Conservation (phyloP, 2,113 vertebrate species). For the Nibea albiflora region DNA sequence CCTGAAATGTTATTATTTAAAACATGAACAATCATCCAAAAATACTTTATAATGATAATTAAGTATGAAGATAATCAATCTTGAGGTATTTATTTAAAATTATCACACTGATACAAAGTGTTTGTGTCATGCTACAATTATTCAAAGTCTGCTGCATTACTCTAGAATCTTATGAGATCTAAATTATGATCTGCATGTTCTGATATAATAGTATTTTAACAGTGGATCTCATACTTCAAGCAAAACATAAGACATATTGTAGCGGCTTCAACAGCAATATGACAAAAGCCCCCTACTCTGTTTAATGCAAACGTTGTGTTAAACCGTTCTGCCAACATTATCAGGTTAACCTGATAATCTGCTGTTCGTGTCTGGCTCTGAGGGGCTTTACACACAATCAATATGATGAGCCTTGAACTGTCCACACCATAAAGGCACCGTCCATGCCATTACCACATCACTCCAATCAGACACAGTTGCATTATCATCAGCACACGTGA, state of each 20-base stretch:
- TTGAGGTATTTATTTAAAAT: neutral
- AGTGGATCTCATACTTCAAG: neutral
- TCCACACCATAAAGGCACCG: conserved; percentile 19
- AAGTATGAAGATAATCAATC: neutral
- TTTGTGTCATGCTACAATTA: neutral
- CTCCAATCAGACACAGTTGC: conserved; percentile 36
- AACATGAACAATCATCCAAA: neutral
- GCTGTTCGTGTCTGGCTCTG: conserved; percentile 52
- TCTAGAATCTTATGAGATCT: neutral
- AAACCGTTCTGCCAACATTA: conserved; percentile 45
- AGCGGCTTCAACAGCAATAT: conserved; percentile 32
- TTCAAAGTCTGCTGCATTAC: neutral
- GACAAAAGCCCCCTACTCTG: conserved; percentile 51
- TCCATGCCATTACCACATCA: conserved; percentile 26
- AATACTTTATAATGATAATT: neutral
- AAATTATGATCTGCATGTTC: neutral
- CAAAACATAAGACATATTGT: conserved; percentile 15
- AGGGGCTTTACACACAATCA: conserved; percentile 76
- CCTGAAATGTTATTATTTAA: neutral
- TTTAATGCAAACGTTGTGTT: conserved; percentile 57
- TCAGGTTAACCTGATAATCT: conserved; percentile 80
- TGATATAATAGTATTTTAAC: neutral
- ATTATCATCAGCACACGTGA: conserved; percentile 21
- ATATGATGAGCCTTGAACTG: conserved; percentile 67
- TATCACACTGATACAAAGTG: neutral